Evolutionary conservation across 2,113 vertebrate species (phyloP).

Genomic region (Uria lomvia): DNA sequence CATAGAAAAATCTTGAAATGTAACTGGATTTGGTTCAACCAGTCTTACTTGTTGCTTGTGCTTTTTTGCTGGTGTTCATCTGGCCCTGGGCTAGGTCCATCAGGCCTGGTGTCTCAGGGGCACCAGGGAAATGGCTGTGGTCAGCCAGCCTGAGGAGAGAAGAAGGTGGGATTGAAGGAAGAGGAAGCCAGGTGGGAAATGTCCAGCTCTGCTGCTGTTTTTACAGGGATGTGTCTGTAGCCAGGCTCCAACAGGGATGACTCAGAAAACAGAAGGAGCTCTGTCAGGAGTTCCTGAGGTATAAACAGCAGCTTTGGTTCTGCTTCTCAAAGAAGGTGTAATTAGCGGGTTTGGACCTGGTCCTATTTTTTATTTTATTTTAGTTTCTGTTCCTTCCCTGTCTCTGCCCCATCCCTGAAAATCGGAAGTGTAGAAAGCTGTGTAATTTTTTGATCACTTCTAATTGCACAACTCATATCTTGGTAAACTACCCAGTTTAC

Average conservation of each 20-base stretch:
- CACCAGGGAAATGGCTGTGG: background rate
- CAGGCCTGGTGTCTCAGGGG: background rate
- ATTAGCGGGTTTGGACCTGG: background rate
- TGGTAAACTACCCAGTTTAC: background rate
- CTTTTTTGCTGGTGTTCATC: background rate
- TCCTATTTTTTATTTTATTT: background rate
- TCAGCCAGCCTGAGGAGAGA: background rate
- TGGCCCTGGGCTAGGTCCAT: rapidly evolving
- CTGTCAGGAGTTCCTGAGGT: background rate
- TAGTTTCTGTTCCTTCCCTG: background rate
- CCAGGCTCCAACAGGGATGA: background rate
- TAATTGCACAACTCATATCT: background rate
- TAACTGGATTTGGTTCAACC: background rate
- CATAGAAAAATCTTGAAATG: background rate
- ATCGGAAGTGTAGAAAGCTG: background rate
- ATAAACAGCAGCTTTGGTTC: background rate
- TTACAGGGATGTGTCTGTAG: background rate
- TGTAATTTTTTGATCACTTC: background rate
- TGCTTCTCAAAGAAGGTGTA: background rate
- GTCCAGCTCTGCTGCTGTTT: background rate
- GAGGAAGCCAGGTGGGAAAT: background rate
- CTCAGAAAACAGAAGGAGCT: background rate
- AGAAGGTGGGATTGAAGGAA: background rate
- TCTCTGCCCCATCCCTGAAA: background rate
- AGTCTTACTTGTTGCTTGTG: background rate